Conservation (phyloP, 2,113 vertebrate species). For the Pygoscelis adeliae region DNA sequence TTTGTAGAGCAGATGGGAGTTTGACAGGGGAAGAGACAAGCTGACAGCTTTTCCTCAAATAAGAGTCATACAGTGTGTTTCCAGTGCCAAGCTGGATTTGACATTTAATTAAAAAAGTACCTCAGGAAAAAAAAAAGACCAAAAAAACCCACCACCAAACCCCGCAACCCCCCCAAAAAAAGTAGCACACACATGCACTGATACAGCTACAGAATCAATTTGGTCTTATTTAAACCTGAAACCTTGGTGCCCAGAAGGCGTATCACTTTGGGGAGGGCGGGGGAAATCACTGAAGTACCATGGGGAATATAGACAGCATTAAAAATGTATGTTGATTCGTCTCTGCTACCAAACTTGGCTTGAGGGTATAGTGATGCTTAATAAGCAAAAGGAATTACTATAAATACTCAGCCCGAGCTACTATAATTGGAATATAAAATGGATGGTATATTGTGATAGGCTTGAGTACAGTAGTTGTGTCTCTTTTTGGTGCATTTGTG, state of each 20-base stretch:
- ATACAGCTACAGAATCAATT: conserved; percentile 25
- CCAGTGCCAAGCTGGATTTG: conserved; percentile 37
- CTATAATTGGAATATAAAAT: background rate
- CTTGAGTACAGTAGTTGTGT: background rate
- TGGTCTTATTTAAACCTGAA: conserved; percentile 50
- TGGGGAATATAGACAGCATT: conserved; percentile 11
- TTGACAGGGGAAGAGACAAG: conserved; percentile 54
- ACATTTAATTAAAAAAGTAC: conserved; percentile 64
- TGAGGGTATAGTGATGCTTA: background rate
- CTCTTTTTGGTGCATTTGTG: background rate
- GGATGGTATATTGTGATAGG: background rate
- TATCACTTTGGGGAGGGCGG: background rate
- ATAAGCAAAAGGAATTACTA: background rate
- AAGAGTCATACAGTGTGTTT: conserved; percentile 9
- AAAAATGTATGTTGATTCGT: conserved; percentile 30
- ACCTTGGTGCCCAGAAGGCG: conserved; percentile 1
- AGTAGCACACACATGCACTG: fast-evolving
- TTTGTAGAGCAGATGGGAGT: conserved; percentile 10
- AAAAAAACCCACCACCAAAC: background rate
- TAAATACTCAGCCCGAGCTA: background rate
- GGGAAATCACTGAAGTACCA: background rate
- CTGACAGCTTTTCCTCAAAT: conserved; percentile 63
- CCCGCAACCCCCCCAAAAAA: background rate
- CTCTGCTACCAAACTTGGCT: background rate
- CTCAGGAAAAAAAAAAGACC: background rate